phyloP scores from a whole-genome alignment of 2,888 invertebrate genomes.

The Aethes cnicana region DNA sequence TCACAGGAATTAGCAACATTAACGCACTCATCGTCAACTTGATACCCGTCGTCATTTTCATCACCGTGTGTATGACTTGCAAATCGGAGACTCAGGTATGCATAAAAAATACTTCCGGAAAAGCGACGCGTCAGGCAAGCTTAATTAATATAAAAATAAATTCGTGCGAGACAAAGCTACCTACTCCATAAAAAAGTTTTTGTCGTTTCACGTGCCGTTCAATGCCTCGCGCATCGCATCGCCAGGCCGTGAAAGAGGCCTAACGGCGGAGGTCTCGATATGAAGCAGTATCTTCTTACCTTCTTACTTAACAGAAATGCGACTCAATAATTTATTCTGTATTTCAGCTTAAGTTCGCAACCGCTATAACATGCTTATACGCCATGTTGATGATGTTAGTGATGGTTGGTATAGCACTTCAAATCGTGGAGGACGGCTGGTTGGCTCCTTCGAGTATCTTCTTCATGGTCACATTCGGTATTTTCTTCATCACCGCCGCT shows the following conservation, averaged over 20 bases:
- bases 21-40: constrained; percentile 85
- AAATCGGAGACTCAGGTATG: constrained; percentile 86
- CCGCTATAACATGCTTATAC: constrained; percentile 88
- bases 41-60: constrained; percentile 85
- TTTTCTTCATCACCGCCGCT: constrained; percentile 85
- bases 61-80: constrained; percentile 86
- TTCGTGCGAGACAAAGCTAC: too few relatives aligned
- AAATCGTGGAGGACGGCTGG: constrained; percentile 90
- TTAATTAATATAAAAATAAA: too few relatives aligned
- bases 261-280: too few relatives aligned
- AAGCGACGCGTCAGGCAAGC: too few relatives aligned
- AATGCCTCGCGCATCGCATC: too few relatives aligned
- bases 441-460: constrained; percentile 93
- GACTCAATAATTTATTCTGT: too few relatives aligned
- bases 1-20: constrained; percentile 88
- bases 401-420: constrained; percentile 89
- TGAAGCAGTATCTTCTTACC: too few relatives aligned
- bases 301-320: too few relatives aligned
- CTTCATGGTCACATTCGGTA: constrained; percentile 87
- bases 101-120: constrained; percentile 3
- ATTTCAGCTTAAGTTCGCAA: constrained; percentile 86
- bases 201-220: too few relatives aligned
- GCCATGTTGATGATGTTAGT: constrained; percentile 94
- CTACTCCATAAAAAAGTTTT: too few relatives aligned
- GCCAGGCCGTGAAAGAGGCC: too few relatives aligned